Conservation (phyloP, 1,140 invertebrate genomes). For the Drosophila virilis region DNA sequence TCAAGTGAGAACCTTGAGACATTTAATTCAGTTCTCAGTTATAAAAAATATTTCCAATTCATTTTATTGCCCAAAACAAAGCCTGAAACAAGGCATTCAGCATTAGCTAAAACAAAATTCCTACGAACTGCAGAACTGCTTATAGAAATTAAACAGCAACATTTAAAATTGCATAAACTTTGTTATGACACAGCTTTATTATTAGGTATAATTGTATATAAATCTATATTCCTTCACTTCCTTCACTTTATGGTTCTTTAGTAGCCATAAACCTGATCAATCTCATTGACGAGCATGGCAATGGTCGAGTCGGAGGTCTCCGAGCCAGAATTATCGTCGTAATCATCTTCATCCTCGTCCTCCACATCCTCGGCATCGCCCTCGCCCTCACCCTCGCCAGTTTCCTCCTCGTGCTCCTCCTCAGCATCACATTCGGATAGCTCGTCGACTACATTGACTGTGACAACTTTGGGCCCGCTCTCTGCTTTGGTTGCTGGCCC, state of each 20-base stretch:
- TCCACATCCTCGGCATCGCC: constrained; percentile 7
- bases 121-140: too few species aligned
- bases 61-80: too few species aligned
- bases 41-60: too few species aligned
- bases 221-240: neutral
- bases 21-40: too few species aligned
- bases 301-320: constrained; percentile 28
- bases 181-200: neutral
- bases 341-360: neutral
- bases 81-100: too few species aligned
- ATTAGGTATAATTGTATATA: neutral
- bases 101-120: too few species aligned
- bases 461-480: neutral
- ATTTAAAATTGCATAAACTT: too few species aligned
- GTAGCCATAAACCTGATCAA: constrained; percentile 16
- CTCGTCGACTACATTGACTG: neutral
- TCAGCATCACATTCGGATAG: neutral
- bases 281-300: constrained; percentile 10
- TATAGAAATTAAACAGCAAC: too few species aligned
- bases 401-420: neutral
- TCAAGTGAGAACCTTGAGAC: too few species aligned
- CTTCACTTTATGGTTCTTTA: neutral
- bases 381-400: neutral
- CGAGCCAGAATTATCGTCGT: constrained; percentile 10
- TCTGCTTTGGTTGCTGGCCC: neutral